Evolutionary conservation across 2,113 vertebrate species (phyloP).

Genomic region (Channa maculata): DNA sequence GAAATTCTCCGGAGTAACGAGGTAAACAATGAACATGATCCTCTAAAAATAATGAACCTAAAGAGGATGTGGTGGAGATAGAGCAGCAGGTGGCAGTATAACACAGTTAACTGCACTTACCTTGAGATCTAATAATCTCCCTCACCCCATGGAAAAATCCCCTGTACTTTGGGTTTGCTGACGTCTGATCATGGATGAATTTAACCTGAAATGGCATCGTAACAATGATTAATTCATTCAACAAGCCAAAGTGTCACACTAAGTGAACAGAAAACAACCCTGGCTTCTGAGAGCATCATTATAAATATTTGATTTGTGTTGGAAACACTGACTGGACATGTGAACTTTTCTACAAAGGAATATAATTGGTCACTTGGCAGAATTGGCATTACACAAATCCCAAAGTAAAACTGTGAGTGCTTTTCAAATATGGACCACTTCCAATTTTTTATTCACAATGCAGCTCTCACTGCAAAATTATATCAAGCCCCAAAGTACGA

Average conservation of each 20-base stretch:
- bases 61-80: neutral
- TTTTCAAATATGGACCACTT: no score
- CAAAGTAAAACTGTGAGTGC: no score
- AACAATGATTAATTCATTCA: neutral
- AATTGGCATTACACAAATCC: no score
- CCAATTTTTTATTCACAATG: no score
- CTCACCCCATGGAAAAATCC: constrained; percentile 96
- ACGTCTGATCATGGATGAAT: constrained; percentile 97
- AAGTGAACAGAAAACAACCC: no score
- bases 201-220: constrained; percentile 86
- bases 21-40: neutral
- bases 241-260: neutral
- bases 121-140: constrained; percentile 91
- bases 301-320: no score
- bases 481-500: no score
- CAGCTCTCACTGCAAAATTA: no score
- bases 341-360: no score
- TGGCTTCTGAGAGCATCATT: no score
- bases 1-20: neutral
- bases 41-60: neutral
- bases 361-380: no score
- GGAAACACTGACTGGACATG: no score
- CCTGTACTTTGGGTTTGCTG: constrained; percentile 91
- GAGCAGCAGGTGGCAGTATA: constrained; percentile 47
- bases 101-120: constrained; percentile 70